A percentile compares a stretch with the other conserved stretches of the same genome.
Evolutionary conservation across 2,888 invertebrate species (phyloP).

Genomic region (Rhimphoctona megacephalus): DNA sequence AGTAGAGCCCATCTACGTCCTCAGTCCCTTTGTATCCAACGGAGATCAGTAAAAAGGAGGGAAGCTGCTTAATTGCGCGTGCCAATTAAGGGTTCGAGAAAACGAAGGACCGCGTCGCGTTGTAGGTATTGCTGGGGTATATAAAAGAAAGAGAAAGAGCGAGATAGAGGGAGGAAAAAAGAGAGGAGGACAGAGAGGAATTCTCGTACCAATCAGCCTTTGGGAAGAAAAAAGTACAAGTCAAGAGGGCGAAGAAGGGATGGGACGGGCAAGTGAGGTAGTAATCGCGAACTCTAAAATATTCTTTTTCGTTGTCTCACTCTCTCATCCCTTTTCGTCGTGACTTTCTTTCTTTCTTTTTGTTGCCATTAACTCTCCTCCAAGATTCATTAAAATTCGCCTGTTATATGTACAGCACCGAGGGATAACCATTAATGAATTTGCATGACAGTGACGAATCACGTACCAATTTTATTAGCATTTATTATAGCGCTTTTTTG

Average conservation of each 20-base stretch:
- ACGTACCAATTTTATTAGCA: constrained; percentile 55
- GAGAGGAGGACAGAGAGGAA: constrained; percentile 10
- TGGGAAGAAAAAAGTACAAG: constrained; percentile 62
- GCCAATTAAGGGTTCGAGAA: constrained; percentile 74
- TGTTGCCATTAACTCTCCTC: constrained; percentile 25
- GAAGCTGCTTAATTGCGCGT: constrained; percentile 75
- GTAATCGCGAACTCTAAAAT: constrained; percentile 65
- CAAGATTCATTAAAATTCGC: constrained; percentile 64
- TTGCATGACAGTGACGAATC: constrained; percentile 61
- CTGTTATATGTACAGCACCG: constrained; percentile 35
- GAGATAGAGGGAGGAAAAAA: constrained; percentile 15
- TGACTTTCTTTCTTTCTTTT: constrained; percentile 1
- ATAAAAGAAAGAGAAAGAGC: constrained; percentile 15
- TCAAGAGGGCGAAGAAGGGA: constrained; percentile 22
- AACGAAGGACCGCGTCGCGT: constrained; percentile 49
- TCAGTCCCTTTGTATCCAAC: constrained; percentile 59
- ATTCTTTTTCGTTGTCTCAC: constrained; percentile 47
- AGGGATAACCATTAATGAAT: constrained; percentile 52
- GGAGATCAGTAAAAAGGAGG: constrained; percentile 64
- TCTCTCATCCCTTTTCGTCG: constrained; percentile 16
- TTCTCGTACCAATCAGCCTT: constrained; percentile 66
- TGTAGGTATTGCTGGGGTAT: constrained; percentile 52
- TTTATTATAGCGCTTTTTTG: constrained; percentile 50
- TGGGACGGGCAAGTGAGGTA: constrained; percentile 39
- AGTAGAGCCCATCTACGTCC: constrained; percentile 25